Conservation (phyloP, 2,113 vertebrate species). For the Myiagra hebetior region DNA sequence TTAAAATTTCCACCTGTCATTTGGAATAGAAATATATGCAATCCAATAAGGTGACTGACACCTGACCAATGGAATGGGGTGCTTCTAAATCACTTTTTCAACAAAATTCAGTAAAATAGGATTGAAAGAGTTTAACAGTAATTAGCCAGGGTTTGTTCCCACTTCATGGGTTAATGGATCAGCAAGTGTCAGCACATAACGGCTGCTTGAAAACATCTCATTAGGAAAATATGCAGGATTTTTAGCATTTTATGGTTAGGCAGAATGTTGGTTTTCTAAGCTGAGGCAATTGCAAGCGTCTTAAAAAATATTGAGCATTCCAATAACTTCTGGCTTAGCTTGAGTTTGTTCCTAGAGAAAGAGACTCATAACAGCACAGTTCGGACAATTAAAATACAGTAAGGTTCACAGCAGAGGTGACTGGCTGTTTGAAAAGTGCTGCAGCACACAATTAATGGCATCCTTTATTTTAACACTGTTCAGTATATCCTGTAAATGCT, state of each 20-base stretch:
- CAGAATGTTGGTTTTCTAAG: neutral
- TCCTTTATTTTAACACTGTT: conserved; percentile 40
- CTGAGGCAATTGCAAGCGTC: neutral
- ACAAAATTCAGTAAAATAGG: neutral
- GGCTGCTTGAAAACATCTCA: conserved; percentile 14
- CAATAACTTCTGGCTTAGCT: conserved; percentile 4
- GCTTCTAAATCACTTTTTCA: neutral
- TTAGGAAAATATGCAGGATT: neutral
- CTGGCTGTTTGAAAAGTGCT: conserved; percentile 32
- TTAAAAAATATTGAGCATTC: conserved; percentile 19
- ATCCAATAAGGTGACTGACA: neutral
- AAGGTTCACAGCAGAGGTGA: neutral
- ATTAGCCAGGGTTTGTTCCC: neutral
- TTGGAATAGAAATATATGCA: neutral
- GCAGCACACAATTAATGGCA: conserved; percentile 29
- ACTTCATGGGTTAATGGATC: neutral
- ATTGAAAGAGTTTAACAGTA: neutral
- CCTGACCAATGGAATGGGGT: neutral
- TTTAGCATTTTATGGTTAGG: conserved; percentile 6
- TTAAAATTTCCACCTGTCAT: neutral
- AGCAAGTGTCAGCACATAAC: neutral
- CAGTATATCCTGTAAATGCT: conserved; percentile 37
- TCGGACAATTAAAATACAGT: neutral
- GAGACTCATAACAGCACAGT: neutral
- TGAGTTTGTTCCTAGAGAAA: neutral